Evolutionary conservation across 1,140 invertebrate genomes (phyloP), one percentile per base, ranked within the genome.

Genomic region (Bombus confusus): DNA sequence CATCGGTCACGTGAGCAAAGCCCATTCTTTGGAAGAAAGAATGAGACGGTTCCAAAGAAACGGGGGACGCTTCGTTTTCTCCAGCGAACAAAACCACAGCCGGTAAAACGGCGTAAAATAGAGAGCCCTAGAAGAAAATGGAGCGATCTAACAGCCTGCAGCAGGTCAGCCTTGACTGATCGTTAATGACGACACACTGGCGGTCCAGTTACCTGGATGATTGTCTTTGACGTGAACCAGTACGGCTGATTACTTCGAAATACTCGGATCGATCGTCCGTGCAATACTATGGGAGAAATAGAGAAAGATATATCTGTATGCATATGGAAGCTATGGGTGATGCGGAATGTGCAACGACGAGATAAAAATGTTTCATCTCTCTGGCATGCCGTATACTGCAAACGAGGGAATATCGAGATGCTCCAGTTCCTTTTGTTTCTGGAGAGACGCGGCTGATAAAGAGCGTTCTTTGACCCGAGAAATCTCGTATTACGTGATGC

Each of bases 121-220:
- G 6, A 28, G 6, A 9, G 37, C 34, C 15, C 13, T 8, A 8
- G 9, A 3, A 43, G 12, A 47, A 78, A 84, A 71, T 76, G 80
- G 31, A 43, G 34, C 71, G 73, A 47, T 52, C 28, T 22, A 31
- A 39, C 57, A 34, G 43, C 43, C 73, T 34, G 68, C 69, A 37
- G 69, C 57, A n/a, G n/a, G 62, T 31, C 57, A n/a, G 39, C 3
- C 68, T 13, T 78, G 39, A 37, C 25, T 34, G 43, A 71, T 84
- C 75, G 75, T 43, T 47, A 57, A 59, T n/a, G 71, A 77, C 59
- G 59, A 34, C 13, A 22, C 31, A 8, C 18, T 22, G 25, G n/a
- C 41, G 62, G 80, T 83, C 41, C 80, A 83, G 80, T 83, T 83
- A 69, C 81, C 18, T 69, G 72, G 28, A 83, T 47, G 81, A 83